phyloP scores from a whole-genome alignment of 2,888 invertebrate species.

The Ferdinandea cuprea region DNA sequence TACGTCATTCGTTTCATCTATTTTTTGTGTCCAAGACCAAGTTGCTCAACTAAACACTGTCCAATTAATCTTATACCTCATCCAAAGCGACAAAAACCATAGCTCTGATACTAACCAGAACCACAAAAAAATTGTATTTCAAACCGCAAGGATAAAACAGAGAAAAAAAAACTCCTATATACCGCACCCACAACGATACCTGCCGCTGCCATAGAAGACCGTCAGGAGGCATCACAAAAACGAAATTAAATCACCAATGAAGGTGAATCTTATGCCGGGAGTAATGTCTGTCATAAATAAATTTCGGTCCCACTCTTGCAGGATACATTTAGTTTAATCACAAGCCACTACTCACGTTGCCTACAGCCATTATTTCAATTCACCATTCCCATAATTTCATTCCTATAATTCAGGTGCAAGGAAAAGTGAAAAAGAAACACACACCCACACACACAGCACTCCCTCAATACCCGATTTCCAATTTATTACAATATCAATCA shows the following conservation, averaged over 20 bases:
- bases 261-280: conserved; percentile 68
- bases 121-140: conserved; percentile 27
- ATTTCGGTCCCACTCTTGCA: conserved; percentile 26
- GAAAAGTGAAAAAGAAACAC: neutral
- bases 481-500: conserved; percentile 75
- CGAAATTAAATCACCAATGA: conserved; percentile 70
- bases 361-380: conserved; percentile 64
- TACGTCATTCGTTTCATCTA: conserved; percentile 61
- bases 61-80: conserved; percentile 55
- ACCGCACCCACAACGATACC: neutral
- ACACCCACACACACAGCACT: conserved; percentile 16
- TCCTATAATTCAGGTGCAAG: conserved; percentile 54
- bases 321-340: conserved; percentile 58
- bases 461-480: conserved; percentile 66
- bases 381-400: conserved; percentile 49
- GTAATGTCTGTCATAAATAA: conserved; percentile 70
- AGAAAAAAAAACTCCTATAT: conserved; percentile 11
- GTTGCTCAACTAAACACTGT: conserved; percentile 59
- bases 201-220: conserved; percentile 39
- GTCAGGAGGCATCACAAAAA: conserved; percentile 51
- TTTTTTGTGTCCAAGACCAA: conserved; percentile 66
- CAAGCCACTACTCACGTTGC: conserved; percentile 68
- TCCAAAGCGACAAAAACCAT: conserved; percentile 11
- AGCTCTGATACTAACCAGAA: neutral
- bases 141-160: conserved; percentile 24